A percentile compares a stretch with the other conserved stretches of the same genome.
These are phyloP conservation scores for Clivina fossor DNA, from an alignment of 2,888 invertebrate species.

Conservation along the genomic window DNA sequence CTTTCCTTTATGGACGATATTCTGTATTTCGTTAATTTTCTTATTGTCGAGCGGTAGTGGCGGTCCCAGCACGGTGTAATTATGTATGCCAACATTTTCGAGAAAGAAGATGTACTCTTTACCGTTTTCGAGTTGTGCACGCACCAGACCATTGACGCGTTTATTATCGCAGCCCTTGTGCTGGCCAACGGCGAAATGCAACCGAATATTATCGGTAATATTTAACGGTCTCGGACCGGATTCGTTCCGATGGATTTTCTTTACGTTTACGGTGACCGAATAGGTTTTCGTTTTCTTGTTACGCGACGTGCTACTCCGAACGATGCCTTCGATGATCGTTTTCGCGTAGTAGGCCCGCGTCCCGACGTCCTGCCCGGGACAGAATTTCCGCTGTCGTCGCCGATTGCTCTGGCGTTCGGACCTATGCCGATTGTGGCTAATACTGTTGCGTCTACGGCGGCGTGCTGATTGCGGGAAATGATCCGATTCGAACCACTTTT, in stretches of 20 bases:
- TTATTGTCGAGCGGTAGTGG: conserved; percentile 50
- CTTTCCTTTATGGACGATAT: conserved; percentile 35
- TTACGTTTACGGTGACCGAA: conserved; percentile 67
- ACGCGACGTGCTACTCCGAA: no score
- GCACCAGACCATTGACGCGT: conserved; percentile 52
- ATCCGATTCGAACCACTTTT: conserved; percentile 2
- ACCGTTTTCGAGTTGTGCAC: conserved; percentile 59
- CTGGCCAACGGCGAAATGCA: conserved; percentile 55
- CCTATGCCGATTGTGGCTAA: not conserved
- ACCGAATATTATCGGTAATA: conserved; percentile 56
- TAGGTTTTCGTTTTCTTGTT: conserved; percentile 48
- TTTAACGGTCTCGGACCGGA: conserved; percentile 51
- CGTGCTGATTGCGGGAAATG: not conserved
- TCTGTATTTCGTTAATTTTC: conserved; percentile 43
- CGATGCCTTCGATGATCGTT: conserved; percentile 65
- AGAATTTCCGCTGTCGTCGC: conserved; percentile 51
- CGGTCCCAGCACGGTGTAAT: conserved; percentile 59
- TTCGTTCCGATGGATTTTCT: conserved; percentile 64
- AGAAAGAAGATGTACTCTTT: conserved; percentile 64
- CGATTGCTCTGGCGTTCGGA: conserved; percentile 7
- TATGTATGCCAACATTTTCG: conserved; percentile 59
- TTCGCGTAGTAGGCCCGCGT: conserved; percentile 66
- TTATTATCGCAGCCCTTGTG: conserved; percentile 41
- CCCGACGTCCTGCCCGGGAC: conserved; percentile 64
- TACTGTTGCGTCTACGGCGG: not conserved